A percentile compares a stretch with the other conserved stretches of the same genome.
These are phyloP conservation scores for Argyrosomus regius DNA, from an alignment of 2,797 vertebrate genomes.

Conservation along the genomic window DNA sequence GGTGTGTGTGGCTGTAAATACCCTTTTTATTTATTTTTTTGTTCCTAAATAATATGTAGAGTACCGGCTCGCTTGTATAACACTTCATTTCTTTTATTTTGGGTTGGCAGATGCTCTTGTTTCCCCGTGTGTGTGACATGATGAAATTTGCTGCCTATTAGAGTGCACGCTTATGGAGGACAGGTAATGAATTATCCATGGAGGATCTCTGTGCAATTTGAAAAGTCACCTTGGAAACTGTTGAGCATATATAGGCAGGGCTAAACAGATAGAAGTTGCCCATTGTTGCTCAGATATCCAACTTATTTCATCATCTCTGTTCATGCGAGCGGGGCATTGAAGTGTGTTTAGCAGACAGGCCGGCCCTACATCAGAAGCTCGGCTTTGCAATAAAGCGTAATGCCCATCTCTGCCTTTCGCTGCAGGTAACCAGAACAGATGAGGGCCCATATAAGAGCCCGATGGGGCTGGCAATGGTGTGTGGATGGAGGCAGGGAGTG, in stretches of 20 bases:
- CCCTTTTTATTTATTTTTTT: not conserved
- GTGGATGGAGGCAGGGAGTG: slow-evolving; percentile 70
- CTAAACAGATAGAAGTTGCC: slow-evolving; percentile 79
- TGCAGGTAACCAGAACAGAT: slow-evolving; percentile 85
- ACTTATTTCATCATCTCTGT: slow-evolving; percentile 85
- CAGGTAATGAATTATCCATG: slow-evolving; percentile 83
- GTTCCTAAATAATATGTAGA: not conserved
- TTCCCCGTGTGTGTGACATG: slow-evolving; percentile 68
- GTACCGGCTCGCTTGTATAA: slow-evolving; percentile 23
- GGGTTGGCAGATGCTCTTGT: slow-evolving; percentile 69
- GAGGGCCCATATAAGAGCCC: slow-evolving; percentile 73
- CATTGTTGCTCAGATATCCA: slow-evolving; percentile 82
- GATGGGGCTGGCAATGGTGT: slow-evolving; percentile 60
- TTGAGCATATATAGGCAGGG: slow-evolving; percentile 74
- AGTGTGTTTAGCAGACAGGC: slow-evolving; percentile 82
- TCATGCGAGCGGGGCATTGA: slow-evolving; percentile 77
- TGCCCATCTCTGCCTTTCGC: slow-evolving; percentile 79
- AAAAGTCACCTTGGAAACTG: slow-evolving; percentile 86
- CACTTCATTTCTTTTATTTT: slow-evolving; percentile 59
- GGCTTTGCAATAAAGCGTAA: slow-evolving; percentile 80
- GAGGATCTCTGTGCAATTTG: slow-evolving; percentile 77
- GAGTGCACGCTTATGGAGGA: slow-evolving; percentile 70
- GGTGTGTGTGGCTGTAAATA: slow-evolving; percentile 2
- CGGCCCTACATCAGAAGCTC: slow-evolving; percentile 74
- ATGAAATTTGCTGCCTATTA: slow-evolving; percentile 80